Evolutionary conservation across 2,888 invertebrate genomes (phyloP).

Genomic region (Dascillus cervinus): DNA sequence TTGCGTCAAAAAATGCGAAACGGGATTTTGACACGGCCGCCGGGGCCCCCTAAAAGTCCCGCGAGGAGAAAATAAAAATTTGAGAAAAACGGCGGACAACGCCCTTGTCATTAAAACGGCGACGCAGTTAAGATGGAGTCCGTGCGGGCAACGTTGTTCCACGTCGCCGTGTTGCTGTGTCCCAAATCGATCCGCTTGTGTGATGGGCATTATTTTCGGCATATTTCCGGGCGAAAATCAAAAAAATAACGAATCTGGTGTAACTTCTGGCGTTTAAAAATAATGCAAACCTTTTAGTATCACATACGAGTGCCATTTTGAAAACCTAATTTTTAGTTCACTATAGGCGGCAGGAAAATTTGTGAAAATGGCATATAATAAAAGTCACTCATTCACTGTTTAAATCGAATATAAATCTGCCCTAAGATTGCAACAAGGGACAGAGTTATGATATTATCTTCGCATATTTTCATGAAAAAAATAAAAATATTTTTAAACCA

Average conservation of each 20-base stretch:
- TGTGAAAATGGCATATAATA: constrained; percentile 43
- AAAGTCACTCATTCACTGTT: constrained; percentile 44
- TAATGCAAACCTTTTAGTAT: constrained; percentile 43
- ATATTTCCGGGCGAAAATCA: constrained; percentile 37
- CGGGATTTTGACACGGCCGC: too few species aligned
- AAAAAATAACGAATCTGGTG: constrained; percentile 29
- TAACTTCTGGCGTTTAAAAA: constrained; percentile 40
- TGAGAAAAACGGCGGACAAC: too few species aligned
- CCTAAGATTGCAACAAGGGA: constrained; percentile 38
- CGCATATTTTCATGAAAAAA: constrained; percentile 36
- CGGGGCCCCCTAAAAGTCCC: too few species aligned
- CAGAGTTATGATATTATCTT: constrained; percentile 39
- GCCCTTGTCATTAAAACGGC: too few species aligned
- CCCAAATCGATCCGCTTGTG: constrained; percentile 16
- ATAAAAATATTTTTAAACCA: too few species aligned
- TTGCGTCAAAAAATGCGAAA: too few species aligned
- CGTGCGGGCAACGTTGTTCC: too few species aligned
- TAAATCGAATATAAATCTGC: too few species aligned
- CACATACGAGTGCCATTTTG: constrained; percentile 45
- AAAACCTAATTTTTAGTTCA: constrained; percentile 41
- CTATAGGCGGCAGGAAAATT: constrained; percentile 41
- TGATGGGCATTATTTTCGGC: constrained; percentile 32
- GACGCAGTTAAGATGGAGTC: too few species aligned
- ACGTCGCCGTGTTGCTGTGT: neutral
- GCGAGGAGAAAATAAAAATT: too few species aligned